Evolutionary conservation across 2,113 vertebrate genomes (phyloP), one percentile per base, ranked within the genome.

Genomic region (Pelodiscus sinensis): DNA sequence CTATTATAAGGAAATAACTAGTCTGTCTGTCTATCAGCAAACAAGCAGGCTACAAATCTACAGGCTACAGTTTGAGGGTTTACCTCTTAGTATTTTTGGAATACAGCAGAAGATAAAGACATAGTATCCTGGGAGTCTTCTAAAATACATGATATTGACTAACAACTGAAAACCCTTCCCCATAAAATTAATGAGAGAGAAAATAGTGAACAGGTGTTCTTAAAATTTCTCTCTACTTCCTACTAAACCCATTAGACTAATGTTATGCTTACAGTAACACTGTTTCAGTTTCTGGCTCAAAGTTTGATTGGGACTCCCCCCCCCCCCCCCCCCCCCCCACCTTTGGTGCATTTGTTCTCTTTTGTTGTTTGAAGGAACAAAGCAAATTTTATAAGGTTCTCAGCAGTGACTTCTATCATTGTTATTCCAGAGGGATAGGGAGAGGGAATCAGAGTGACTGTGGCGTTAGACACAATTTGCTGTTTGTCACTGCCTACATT

Each of bases 351-450:
- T 88, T 90, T 81, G 77, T 56, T 81, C 5, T 90, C 5, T 84
- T 86, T 79, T 68, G 50, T 44, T 56, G 71, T 87, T 88, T 94
- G 38, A 88, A 97, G 38, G 2, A 52, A 57, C 58, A 81, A 50
- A 79, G 22, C 73, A 89, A 87, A 82, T 88, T 90, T 91, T 94
- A 73, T 77, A 83, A 8, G 3, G 9, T 79, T 94, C 21, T 92
- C 54, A 90, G 13, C n/a, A 79, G 27, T 89, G 14, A 94, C 68
- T 85, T 88, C 62, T 86, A 5, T 79, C n/a, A 84, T 55, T 85
- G 92, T 92, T 90, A 65, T 92, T 92, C 73, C 71, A 77, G 8
- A 71, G 44, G 73, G n/a, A 21, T 50, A 82, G 52, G 35, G 38
- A 52, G 9, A 85, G 38, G 27, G 29, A 87, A 80, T 90, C 22